Base-by-base conservation (phyloP, 1,140 invertebrate genomes). In the Diachasmimorpha longicaudata region DNA sequence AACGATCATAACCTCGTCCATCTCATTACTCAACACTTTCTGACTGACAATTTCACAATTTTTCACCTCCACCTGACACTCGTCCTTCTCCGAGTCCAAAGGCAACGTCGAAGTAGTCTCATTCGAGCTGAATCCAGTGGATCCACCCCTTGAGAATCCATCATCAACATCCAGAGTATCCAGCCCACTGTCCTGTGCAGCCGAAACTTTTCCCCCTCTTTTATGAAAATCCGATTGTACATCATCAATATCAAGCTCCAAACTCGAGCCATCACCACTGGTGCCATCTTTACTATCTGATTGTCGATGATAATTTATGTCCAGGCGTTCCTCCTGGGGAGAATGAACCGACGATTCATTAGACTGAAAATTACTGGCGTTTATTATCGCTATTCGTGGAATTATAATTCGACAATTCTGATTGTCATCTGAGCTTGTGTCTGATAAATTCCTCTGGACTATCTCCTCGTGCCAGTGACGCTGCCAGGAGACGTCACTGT, bases 371-470 rank as follows among this genome's bases (percentile, higher is more conserved):
- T 87, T 88, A 37, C 87, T 89, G 0, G 88, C 82, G 31, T 88
- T 88, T 70, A 89, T 89, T 39, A 89, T 89, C 0, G 87, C 84
- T 66, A 89, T 89, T 16, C 78, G 81, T 0, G 88, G 88, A 36
- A 89, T 88, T 1, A 88, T 79, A 6, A 85, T 6, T 23, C 84
- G 80, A 0, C 42, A 36, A 23, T 4, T 23, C 0, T 6, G 58
- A 5, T 81, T 79, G 10, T 69, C 67, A 5, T 70, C 76, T 4
- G 76, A 79, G 72, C 72, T 81, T 9, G 76, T 80, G 14, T 75
- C 70, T 70, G 44, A 74, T 19, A 21, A 52, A 39, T 21, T 10
- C 0, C 19, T 63, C 13, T 11, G 16, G 25, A 14, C 10, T 46
- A 19, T 23, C 8, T 0, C 44, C 9, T 11, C 8, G 9, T n/a